phyloP scores from a whole-genome alignment of 2,888 invertebrate species.

The Zaprionus obscuricornis region DNA sequence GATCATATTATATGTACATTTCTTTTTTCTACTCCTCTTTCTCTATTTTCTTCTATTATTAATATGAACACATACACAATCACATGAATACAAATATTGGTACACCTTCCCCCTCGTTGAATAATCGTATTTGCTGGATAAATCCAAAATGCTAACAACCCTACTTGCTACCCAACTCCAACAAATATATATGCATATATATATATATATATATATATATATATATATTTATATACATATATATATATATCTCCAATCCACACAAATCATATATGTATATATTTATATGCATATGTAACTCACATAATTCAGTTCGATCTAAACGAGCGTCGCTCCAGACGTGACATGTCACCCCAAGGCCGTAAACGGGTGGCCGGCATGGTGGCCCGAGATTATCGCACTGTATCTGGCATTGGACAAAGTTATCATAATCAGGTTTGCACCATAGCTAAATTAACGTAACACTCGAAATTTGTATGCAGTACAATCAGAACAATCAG shows the following conservation, averaged over 20 bases:
- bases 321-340: slow-evolving; percentile 89
- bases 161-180: slow-evolving; percentile 10
- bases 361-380: slow-evolving; percentile 88
- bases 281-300: slow-evolving; percentile 8
- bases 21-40: slow-evolving; percentile 57
- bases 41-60: slow-evolving; percentile 21
- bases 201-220: neutral
- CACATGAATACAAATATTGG: neutral
- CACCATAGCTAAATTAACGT: slow-evolving; percentile 67
- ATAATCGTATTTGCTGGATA: slow-evolving; percentile 32
- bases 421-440: slow-evolving; percentile 84
- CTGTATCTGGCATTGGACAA: slow-evolving; percentile 84
- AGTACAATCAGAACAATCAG: slow-evolving; percentile 43
- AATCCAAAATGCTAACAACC: slow-evolving; percentile 6
- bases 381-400: slow-evolving; percentile 86
- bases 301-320: slow-evolving; percentile 84
- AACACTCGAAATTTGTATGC: slow-evolving; percentile 27
- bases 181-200: too few species aligned
- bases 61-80: slow-evolving; percentile 5
- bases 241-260: neutral
- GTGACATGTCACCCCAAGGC: slow-evolving; percentile 93
- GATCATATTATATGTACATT: slow-evolving; percentile 62
- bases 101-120: neutral
- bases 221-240: neutral
- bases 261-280: too few species aligned